Evolutionary conservation across 1,140 invertebrate species (phyloP), one percentile per base, ranked within the genome.

Genomic region (Capitella teleta): DNA sequence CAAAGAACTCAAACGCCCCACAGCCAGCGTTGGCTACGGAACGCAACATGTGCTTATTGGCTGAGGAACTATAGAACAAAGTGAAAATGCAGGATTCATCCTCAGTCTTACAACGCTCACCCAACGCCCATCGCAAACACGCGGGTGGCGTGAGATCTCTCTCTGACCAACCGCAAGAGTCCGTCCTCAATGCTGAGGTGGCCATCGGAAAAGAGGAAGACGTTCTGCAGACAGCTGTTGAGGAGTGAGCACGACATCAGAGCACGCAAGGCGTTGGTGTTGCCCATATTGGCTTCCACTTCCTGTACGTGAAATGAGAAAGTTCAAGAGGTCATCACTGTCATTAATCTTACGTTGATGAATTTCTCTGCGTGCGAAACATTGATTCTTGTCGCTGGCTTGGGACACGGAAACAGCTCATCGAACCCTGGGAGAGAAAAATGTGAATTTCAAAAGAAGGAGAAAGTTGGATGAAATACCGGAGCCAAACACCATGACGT

Each of bases 401-500:
- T 43, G 52, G 56, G 56, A 6, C 37, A 23, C 25, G 61, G 58
- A 43, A 65, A 68, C 28, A 66, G 47, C 34, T 67, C 64, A 28
- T 36, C 50, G 46, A 57, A 65, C 28, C 45, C 62, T 66, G 54
- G 25, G 57, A 34, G 32, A 16, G 10, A 24, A 14, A 45, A 14
- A 25, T 28, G n/a, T 14, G n/a, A 8, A 21, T 45, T 45, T 45
- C n/a, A 24, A 34, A 10, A 12, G 10, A 34, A 40, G 5, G 10
- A 36, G 34, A 53, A 5, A 55, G 45, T 30, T 30, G n/a, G 21
- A 28, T n/a, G n/a, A n/a, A 32, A 24, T 28, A 23, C 40, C 23
- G 56, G 67, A 64, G 46, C 68, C 68, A 60, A 69, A 71, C 0
- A 57, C 53, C 26, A 67, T 51, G 30, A 71, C 50, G 53, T 71